Evolutionary conservation across 2,797 vertebrate species (phyloP), one percentile per base, ranked within the genome.

Genomic region (Gymnodraco acuticeps): DNA sequence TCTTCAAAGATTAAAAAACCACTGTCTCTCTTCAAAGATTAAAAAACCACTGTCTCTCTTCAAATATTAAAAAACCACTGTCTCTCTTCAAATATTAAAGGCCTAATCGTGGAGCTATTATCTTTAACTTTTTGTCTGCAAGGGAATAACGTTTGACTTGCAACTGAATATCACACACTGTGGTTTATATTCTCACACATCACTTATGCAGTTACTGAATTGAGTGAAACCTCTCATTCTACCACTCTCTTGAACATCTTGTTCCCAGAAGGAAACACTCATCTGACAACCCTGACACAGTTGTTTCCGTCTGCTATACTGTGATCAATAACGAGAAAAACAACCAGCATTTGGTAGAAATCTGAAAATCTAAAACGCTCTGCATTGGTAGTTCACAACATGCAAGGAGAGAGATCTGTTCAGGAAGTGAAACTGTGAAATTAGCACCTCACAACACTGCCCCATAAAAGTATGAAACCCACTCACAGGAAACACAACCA

Each of bases 281-380:
- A 50, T 70, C 16, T 27, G 17, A 59, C 68, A 15, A 62, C 68
- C 46, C 46, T 64, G 71, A 78, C 72, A 73, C 16, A 48, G 61
- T 42, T 52, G 33, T 86, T 89, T 85, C 51, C 45, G 5, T 43
- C 4, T 16, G 17, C n/a, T 50, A 60, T 62, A 5, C 45, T 66
- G 54, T 62, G 89, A 93, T 79, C 55, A 79, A 86, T 93, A 92
- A 77, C 6, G 83, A 93, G 75, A 93, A 92, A 88, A 17, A n/a
- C 77, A 82, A 88, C 64, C 33, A 41, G 67, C 51, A 54, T 82
- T 80, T 20, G 27, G 74, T 59, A 19, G 17, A 79, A 64, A 27
- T 70, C 42, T 63, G 23, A 78, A 55, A 58, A 63, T 38, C 11
- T 38, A 48, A 13, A 48, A 8, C 0, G 0, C 56, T 72, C 53